These are phyloP conservation scores for Ectemnius lituratus DNA, from an alignment of 2,888 invertebrate species.

Conservation along the genomic window DNA sequence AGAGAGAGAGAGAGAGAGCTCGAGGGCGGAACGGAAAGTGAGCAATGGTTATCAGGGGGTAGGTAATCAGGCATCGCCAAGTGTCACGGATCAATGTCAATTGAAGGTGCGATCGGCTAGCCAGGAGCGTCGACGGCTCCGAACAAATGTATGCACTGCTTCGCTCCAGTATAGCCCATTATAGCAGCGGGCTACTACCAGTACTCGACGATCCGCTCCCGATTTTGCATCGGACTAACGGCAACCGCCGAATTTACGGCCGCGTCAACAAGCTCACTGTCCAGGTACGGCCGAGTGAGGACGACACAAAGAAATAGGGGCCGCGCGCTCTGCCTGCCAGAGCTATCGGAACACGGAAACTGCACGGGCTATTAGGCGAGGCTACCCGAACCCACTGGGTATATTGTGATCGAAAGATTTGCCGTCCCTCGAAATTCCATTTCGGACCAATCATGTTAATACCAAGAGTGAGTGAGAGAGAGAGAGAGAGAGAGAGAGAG, in stretches of 20 bases:
- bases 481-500: no score
- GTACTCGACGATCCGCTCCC: not conserved
- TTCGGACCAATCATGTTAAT: slow-evolving; percentile 37
- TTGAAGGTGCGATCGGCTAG: not conserved
- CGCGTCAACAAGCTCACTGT: slow-evolving; percentile 2
- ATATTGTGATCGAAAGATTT: slow-evolving; percentile 4
- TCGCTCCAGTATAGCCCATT: not conserved
- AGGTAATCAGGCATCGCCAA: slow-evolving; percentile 64
- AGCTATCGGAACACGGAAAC: no score
- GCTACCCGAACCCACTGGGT: not conserved
- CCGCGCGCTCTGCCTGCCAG: no score
- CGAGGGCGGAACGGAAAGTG: slow-evolving; percentile 50
- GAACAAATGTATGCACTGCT: slow-evolving; percentile 1
- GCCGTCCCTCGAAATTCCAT: not conserved
- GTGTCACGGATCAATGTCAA: slow-evolving; percentile 35
- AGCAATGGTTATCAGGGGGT: slow-evolving; percentile 62
- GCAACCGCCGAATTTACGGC: slow-evolving; percentile 6
- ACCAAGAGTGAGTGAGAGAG: not conserved
- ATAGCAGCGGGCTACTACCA: slow-evolving; percentile 5
- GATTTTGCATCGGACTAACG: not conserved
- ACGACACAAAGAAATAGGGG: no score
- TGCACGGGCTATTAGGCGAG: no score
- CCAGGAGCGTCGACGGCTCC: not conserved
- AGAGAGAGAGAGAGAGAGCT: no score
- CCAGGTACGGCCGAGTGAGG: no score